A percentile compares a stretch with the other conserved stretches of the same genome.
Evolutionary conservation across 2,113 vertebrate genomes (phyloP).

Genomic region (Apodemus sylvaticus): DNA sequence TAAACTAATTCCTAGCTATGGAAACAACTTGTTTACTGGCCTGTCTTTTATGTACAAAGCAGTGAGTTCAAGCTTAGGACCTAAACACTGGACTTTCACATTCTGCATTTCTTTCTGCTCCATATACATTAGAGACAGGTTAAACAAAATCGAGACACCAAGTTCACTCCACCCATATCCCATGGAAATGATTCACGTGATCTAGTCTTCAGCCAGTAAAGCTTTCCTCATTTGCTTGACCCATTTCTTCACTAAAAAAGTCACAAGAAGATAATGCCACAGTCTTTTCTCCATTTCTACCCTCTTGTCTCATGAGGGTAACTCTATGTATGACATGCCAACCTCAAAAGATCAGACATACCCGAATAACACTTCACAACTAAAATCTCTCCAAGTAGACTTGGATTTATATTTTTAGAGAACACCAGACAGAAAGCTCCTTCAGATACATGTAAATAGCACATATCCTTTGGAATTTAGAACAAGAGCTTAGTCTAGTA

Average conservation of each 20-base stretch:
- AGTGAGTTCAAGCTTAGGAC: neutral
- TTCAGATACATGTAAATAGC: conserved; percentile 1
- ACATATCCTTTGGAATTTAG: conserved; percentile 32
- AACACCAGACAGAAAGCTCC: neutral
- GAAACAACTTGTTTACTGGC: neutral
- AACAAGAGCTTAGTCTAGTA: conserved; percentile 30
- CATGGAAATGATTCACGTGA: neutral
- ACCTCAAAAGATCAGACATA: neutral
- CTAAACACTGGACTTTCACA: neutral
- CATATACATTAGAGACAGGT: neutral
- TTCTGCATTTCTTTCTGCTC: neutral
- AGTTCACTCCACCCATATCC: neutral
- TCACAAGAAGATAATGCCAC: neutral
- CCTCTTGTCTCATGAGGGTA: neutral
- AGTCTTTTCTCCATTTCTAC: no score
- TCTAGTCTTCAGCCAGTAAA: neutral
- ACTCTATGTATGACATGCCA: neutral
- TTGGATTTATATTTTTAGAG: neutral
- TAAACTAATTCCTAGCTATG: neutral
- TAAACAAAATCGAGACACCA: neutral
- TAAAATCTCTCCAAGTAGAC: neutral
- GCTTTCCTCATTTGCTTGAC: neutral
- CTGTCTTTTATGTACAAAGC: neutral
- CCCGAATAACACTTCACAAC: neutral
- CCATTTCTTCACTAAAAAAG: neutral